Evolutionary conservation across 2,888 invertebrate genomes (phyloP), one percentile per base, ranked within the genome.

Genomic region (Ischnura elegans): DNA sequence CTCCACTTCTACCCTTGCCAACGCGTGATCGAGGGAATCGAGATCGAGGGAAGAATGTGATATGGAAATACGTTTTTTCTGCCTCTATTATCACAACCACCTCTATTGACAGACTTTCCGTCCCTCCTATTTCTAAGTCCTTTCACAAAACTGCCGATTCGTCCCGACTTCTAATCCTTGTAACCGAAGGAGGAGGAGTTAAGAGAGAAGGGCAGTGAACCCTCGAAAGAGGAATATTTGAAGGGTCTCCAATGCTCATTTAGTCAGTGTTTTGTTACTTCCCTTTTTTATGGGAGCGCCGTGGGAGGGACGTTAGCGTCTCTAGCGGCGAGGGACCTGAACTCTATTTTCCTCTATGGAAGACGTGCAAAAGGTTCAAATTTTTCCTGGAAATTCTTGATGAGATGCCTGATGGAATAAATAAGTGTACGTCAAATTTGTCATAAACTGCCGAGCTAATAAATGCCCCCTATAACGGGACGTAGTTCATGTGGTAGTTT

Each of bases 191-290:
- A 36, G 76, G 36, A 36, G 36, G 36, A 6, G 0, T 29, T 2
- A 6, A n/a, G 76, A 36, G 76, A 76, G 13, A 36, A 2, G 8
- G n/a, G 76, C 13, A 0, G 76, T 4, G 76, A 13, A 36, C 36
- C 29, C 10, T 13, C 29, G 76, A 6, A n/a, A 36, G 76, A 76
- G 76, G 29, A 29, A 13, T 36, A 16, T 5, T 29, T n/a, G 66
- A 16, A 13, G 36, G 76, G 76, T 36, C 36, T 36, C 76, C 13
- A 76, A 76, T 76, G 76, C 76, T 76, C 76, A 76, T 36, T 76
- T 36, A 76, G 76, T 76, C 36, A 76, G 76, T 76, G 76, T 76
- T 76, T 76, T 76, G 76, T 76, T 76, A 36, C 76, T 6, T n/a
- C 36, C 10, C 36, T 76, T 36, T 76, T 36, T 76, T 76, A n/a